A percentile compares a stretch with the other conserved stretches of the same genome.
phyloP scores from a whole-genome alignment of 2,888 invertebrate species.

The Sycophila texana region DNA sequence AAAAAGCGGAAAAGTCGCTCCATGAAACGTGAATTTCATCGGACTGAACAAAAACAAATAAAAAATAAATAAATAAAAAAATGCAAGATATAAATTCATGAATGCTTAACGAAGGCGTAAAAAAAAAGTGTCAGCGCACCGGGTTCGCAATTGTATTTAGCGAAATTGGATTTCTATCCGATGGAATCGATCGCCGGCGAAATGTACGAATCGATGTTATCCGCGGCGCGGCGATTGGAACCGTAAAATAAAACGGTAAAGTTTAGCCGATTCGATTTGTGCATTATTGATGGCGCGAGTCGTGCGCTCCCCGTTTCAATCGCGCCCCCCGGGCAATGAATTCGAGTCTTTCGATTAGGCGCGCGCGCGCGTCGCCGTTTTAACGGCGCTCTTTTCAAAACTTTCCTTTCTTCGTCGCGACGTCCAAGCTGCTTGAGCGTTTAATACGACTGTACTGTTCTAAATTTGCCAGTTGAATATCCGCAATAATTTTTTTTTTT shows the following conservation, averaged over 20 bases:
- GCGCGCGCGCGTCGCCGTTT: neutral
- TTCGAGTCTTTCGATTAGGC: neutral
- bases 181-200: neutral
- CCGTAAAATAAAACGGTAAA: constrained; percentile 8
- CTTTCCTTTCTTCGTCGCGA: too few relatives aligned
- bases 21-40: too few relatives aligned
- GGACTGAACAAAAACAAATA: too few relatives aligned
- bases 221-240: neutral
- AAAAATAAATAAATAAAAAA: neutral
- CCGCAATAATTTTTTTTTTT: too few relatives aligned
- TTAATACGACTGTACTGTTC: too few relatives aligned
- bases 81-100: neutral
- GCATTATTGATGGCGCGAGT: constrained; percentile 24
- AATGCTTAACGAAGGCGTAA: neutral
- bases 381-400: neutral
- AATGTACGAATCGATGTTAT: constrained; percentile 26
- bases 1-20: too few relatives aligned
- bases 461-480: too few relatives aligned
- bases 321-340: neutral
- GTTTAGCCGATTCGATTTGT: constrained; percentile 16
- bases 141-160: neutral
- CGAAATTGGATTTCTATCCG: constrained; percentile 11
- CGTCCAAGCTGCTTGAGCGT: too few relatives aligned
- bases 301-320: neutral
- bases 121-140: neutral